Base-by-base conservation (phyloP, 2,888 invertebrate genomes). In the Celastrina argiolus region DNA sequence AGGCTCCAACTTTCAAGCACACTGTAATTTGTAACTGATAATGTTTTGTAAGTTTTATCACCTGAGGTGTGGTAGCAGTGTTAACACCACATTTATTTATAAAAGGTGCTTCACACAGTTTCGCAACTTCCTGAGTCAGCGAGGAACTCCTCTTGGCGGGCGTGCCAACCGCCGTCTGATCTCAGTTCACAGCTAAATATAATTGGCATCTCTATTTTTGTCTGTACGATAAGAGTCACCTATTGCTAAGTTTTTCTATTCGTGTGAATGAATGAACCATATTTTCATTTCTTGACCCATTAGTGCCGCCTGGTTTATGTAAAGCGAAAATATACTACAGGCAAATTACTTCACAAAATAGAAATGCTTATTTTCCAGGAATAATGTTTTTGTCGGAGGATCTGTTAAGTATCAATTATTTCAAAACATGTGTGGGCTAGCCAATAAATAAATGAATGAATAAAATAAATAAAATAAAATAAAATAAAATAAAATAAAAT, bases 91-190 rank as follows among this genome's bases (percentile, higher is more conserved):
- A 18, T 45, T 18, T 22, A 51, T 51, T 51, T 51, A 51, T 22
- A 51, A 51, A 22, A 26, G 51, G 45, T 18, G 45, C 18, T 51
- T 51, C 22, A 51, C 22, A 22, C 61, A 22, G 61, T 61, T 61
- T 81, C 78, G 82, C 74, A 81, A 84, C 78, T 82, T 84, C 82
- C 84, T 81, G 78, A 78, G 63, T 70, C 69, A 69, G 70, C 76
- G 76, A 74, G 74, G 73, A 74, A 77, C 73, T 76, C 77, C 76
- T 77, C 73, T 79, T 79, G 80, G 79, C 77, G 67, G 65, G 64
- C 63, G 69, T 68, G 74, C 75, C 73, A 71, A 70, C 73, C 75
- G 74, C 73, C 75, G 59, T n/a, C n/a, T n/a, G 12, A 51, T 51
- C 51, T 51, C 51, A 45, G 18, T 45, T 45, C 45, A 22, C 22